Evolutionary conservation across 2,797 vertebrate species (phyloP), one percentile per base, ranked within the genome.

Genomic region (Coracias cyanogaster): DNA sequence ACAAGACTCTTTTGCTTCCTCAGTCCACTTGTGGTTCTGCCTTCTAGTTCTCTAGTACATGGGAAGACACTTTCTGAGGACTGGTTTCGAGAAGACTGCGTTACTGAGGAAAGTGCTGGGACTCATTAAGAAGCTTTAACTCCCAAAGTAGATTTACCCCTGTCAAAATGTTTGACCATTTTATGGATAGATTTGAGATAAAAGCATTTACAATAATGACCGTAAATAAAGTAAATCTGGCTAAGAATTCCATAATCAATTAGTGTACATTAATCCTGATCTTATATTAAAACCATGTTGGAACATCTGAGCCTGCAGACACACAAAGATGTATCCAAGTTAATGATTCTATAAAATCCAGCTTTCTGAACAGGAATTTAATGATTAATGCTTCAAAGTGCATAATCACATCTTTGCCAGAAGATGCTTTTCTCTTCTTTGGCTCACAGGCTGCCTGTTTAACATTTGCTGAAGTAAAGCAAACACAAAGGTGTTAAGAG

Each of bases 401-500:
- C 81, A 43, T 92, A 81, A 93, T 70, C 17, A 4, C 19, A 4
- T 95, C 82, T 77, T 92, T 96, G 29, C 66, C 95, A 95, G 61
- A 89, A 91, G 90, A 58, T 89, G 35, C 65, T 93, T 79, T 86
- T 78, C 78, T 93, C 46, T 78, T 89, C 73, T 82, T 79, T 69
- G 52, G 35, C 65, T 95, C 90, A 61, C 29, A 72, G 16, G 60
- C 54, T 94, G 79, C 39, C 60, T 73, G 25, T 77, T 92, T 61
- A 89, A 84, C 58, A 10, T 57, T 88, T 95, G 57, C 87, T 84
- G 54, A 94, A 96, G 74, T 78, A 82, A 93, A 93, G 81, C 89
- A 96, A 97, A 95, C 89, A 92, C 73, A 93, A 91, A 94, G 71
- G 92, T 97, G 92, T 92, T 94, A 45, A 78, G 57, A 62, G 43